Percentiles rank a stretch among this genome's conserved stretches.
Evolutionary conservation across 2,888 invertebrate genomes (phyloP).

Genomic region (Melitaea athalia): DNA sequence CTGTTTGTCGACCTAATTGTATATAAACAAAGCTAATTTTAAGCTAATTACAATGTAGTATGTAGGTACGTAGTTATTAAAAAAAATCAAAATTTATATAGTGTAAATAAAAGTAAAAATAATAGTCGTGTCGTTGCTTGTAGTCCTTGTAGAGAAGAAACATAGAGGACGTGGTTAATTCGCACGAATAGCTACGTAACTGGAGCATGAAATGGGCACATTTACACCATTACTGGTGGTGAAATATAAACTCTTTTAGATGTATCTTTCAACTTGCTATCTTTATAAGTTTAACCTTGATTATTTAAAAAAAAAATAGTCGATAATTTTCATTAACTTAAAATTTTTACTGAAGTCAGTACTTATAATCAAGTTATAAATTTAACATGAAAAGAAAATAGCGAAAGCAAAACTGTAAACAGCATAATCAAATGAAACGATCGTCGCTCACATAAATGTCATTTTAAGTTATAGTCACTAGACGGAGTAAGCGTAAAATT

Average conservation of each 20-base stretch:
- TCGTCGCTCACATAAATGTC: slow-evolving; percentile 32
- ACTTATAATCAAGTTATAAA: not conserved
- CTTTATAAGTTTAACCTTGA: too few species aligned
- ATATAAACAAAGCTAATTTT: too few species aligned
- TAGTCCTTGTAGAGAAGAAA: not conserved
- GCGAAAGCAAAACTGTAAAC: slow-evolving; percentile 24
- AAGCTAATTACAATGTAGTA: too few species aligned
- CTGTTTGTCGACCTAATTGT: too few species aligned
- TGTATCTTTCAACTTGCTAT: not conserved
- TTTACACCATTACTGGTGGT: slow-evolving; percentile 3
- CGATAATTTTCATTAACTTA: not conserved
- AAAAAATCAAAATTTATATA: too few species aligned
- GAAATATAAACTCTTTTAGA: not conserved
- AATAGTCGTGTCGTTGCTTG: not conserved
- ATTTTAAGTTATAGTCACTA: slow-evolving; percentile 24
- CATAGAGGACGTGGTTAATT: slow-evolving; percentile 4
- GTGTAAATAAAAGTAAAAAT: too few species aligned
- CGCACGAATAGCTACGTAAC: slow-evolving; percentile 1
- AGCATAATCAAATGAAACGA: slow-evolving; percentile 34
- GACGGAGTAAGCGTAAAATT: slow-evolving; percentile 18
- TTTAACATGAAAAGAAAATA: slow-evolving; percentile 16
- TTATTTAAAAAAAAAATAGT: not conserved
- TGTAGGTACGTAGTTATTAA: too few species aligned
- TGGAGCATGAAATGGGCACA: slow-evolving; percentile 9
- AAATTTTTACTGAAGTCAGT: not conserved